Base-by-base conservation (phyloP, 2,888 invertebrate species). In the Adelphocoris suturalis region DNA sequence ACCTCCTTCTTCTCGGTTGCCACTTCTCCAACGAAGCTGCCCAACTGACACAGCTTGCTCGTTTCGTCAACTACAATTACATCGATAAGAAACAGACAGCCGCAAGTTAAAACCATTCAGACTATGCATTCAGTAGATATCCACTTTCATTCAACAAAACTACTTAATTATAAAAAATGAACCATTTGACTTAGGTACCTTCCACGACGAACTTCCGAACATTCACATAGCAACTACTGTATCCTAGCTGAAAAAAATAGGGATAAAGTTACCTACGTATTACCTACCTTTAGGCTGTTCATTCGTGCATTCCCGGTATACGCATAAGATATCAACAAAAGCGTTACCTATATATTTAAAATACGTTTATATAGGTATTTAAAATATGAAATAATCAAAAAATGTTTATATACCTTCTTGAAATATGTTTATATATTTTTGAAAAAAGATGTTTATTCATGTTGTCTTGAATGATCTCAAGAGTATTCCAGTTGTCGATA, bases 21-120 rank as follows among this genome's bases (percentile, higher is more conserved):
- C 99, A 99, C 94, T 94, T 97, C 92, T 98, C 99, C 81, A 99
- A 99, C 93, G 97, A 97, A 93, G 94, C 96, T 89, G 98, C 98
- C n/a, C 99, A 99, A 93, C 92, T 97, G 0, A 95, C 96, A 0
- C 99, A 99, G 94, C 96, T 96, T 14, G 93, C 93, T 27, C 94
- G 98, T 90, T 97, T 96, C 93, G 92, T 97, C 61, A 95, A 97
- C 92, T 95, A 97, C 93, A 94, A 96, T 92, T 96, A 96, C 92
- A 82, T 95, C 9, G 81, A 90, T 13, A 78, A 90, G 68, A 68
- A 68, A 68, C 52, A 68, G 0, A 11, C 23, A 23, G 23, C 23
- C 23, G 23, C 23, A 7, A 11, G 7, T 68, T 68, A 23, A 68
- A 23, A 68, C 23, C 23, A 12, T 23, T 19, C 68, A 23, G 37